These are phyloP conservation scores for Strigamia transsilvanica DNA, from an alignment of 2,888 invertebrate genomes.

Conservation along the genomic window DNA sequence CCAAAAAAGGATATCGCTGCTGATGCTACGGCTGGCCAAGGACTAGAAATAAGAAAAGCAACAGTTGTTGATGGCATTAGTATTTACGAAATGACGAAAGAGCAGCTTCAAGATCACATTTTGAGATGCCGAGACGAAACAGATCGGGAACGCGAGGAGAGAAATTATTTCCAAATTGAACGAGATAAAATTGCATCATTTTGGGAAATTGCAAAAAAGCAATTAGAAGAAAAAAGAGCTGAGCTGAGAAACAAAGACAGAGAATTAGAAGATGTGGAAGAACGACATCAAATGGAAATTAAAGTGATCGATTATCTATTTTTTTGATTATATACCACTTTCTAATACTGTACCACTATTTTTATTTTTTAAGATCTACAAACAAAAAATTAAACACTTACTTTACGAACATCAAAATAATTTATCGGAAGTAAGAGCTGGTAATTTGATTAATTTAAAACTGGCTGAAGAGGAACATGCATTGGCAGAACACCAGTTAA, in stretches of 20 bases:
- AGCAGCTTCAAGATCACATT: slow-evolving; percentile 81
- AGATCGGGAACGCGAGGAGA: slow-evolving; percentile 91
- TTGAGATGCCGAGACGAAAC: slow-evolving; percentile 86
- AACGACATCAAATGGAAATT: slow-evolving; percentile 85
- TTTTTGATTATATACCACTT: not conserved
- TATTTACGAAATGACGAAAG: slow-evolving; percentile 37
- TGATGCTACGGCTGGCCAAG: not conserved
- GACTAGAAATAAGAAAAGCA: slow-evolving; percentile 42
- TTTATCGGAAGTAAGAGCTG: slow-evolving; percentile 83
- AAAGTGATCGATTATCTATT: slow-evolving; percentile 66
- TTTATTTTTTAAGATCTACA: slow-evolving; percentile 70
- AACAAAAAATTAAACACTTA: slow-evolving; percentile 91
- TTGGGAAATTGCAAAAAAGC: slow-evolving; percentile 93
- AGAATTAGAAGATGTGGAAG: slow-evolving; percentile 86
- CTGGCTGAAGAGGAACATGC: slow-evolving; percentile 83
- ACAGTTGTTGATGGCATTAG: slow-evolving; percentile 30
- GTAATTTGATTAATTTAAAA: slow-evolving; percentile 82
- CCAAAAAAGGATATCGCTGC: slow-evolving; percentile 18
- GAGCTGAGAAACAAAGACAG: slow-evolving; percentile 77
- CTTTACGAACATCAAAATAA: slow-evolving; percentile 90
- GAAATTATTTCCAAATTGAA: slow-evolving; percentile 95
- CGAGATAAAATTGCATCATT: slow-evolving; percentile 92
- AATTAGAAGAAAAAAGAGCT: slow-evolving; percentile 84
- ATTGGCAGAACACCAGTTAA: slow-evolving; percentile 77
- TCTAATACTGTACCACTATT: slow-evolving; percentile 17